phyloP scores from a whole-genome alignment of 2,888 invertebrate genomes.

The Dilophus febrilis region DNA sequence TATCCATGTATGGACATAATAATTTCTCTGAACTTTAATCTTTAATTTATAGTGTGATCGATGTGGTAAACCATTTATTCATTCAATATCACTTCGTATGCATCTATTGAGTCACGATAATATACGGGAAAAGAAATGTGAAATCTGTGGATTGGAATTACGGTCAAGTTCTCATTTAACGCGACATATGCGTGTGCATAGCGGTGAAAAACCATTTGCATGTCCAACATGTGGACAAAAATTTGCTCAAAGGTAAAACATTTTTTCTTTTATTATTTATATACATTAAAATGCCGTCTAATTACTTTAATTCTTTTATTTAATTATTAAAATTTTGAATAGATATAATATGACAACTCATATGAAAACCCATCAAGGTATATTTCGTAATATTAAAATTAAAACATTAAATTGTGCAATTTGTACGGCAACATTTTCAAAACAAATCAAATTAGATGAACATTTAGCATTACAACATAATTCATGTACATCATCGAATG shows the following conservation, averaged over 20 bases:
- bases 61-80: slow-evolving; percentile 30
- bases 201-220: slow-evolving; percentile 2
- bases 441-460: too few species aligned
- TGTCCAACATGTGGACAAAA: slow-evolving; percentile 5
- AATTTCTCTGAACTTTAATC: not conserved
- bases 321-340: not conserved
- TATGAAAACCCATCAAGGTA: slow-evolving; percentile 1
- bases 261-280: too few species aligned
- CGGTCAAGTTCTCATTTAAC: too few species aligned
- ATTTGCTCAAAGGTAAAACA: slow-evolving; percentile 2
- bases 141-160: slow-evolving; percentile 27
- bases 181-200: too few species aligned
- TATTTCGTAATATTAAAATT: not conserved
- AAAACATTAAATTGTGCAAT: not conserved
- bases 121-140: slow-evolving; percentile 18
- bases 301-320: too few species aligned
- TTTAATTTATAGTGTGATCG: slow-evolving; percentile 19
- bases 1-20: too few species aligned
- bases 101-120: slow-evolving; percentile 26
- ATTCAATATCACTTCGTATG: slow-evolving; percentile 30
- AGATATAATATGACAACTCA: slow-evolving; percentile 1
- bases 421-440: too few species aligned
- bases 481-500: too few species aligned
- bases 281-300: too few species aligned
- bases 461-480: too few species aligned